Evolutionary conservation across 2,888 invertebrate species (phyloP), one percentile per base, ranked within the genome.

Genomic region (Acanthoscelides obtectus): DNA sequence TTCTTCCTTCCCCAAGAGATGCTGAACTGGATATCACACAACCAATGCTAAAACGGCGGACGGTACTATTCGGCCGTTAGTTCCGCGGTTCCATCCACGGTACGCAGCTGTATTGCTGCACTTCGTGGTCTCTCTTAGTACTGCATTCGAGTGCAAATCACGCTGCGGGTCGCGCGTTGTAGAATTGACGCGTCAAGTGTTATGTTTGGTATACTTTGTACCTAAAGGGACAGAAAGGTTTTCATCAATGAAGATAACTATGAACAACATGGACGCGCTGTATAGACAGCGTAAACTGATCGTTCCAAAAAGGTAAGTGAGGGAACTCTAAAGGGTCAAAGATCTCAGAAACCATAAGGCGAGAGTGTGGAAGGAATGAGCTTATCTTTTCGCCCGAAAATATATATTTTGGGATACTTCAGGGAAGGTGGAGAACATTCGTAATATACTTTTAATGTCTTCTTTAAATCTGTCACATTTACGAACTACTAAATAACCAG

Each of bases 251-350:
- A 45, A 45, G 45, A 45, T 45, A 12, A 45, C 45, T 17, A 45
- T 45, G 45, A 45, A 45, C 45, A 77, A 75, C 67, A 79, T 80
- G 78, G 80, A 80, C 68, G 71, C 74, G 19, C 71, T 78, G 70
- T 77, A 77, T 70, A 75, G 80, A 67, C 71, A 77, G 45, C 71
- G 80, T 22, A 74, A 78, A 67, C 67, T 77, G 22, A 68, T 77
- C 0, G 73, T 80, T 67, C 79, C 80, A 1, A 80, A 79, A 76
- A 77, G 80, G 79, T 66, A 20, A 66, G 66, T n/a, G n/a, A n/a
- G n/a, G n/a, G n/a, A n/a, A n/a, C n/a, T n/a, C n/a, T n/a, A n/a
- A n/a, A n/a, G n/a, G n/a, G n/a, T n/a, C n/a, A n/a, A n/a, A n/a
- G n/a, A n/a, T n/a, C n/a, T n/a, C n/a, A n/a, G n/a, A n/a, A n/a